Evolutionary conservation across 2,113 vertebrate genomes (phyloP).

Genomic region (Ursus arctos): DNA sequence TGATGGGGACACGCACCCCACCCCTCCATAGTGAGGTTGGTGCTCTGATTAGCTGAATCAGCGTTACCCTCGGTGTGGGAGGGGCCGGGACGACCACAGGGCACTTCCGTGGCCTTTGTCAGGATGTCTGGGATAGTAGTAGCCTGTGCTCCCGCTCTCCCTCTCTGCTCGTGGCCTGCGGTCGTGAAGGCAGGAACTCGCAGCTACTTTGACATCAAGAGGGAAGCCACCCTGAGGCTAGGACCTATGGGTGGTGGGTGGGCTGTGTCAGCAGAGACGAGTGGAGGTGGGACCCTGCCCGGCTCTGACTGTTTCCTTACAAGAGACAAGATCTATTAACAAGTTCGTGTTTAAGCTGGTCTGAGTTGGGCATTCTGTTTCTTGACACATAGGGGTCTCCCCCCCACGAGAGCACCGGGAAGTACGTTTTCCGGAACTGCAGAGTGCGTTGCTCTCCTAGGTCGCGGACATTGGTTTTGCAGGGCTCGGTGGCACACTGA

Average conservation of each 20-base stretch:
- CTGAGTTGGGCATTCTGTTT: neutral
- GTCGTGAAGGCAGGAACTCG: neutral
- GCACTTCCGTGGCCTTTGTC: no score
- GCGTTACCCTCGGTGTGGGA: neutral
- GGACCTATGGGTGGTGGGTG: no score
- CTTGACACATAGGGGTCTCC: neutral
- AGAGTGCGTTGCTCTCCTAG: rapidly evolving
- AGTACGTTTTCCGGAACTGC: neutral
- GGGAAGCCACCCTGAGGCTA: neutral
- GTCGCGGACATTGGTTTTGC: no score
- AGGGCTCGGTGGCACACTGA: rapidly evolving
- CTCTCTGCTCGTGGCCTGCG: neutral
- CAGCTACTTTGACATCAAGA: neutral
- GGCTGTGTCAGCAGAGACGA: neutral
- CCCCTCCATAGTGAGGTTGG: neutral
- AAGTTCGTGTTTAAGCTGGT: neutral
- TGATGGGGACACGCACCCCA: neutral
- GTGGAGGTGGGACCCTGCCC: neutral
- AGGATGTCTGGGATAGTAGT: neutral
- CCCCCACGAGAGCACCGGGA: neutral
- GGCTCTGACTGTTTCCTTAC: no score
- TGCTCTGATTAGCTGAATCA: no score
- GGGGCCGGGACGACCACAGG: no score
- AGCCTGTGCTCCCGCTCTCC: no score
- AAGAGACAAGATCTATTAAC: neutral